Evolutionary conservation across 1,140 invertebrate species (phyloP).

Genomic region (Danaus plexippus): DNA sequence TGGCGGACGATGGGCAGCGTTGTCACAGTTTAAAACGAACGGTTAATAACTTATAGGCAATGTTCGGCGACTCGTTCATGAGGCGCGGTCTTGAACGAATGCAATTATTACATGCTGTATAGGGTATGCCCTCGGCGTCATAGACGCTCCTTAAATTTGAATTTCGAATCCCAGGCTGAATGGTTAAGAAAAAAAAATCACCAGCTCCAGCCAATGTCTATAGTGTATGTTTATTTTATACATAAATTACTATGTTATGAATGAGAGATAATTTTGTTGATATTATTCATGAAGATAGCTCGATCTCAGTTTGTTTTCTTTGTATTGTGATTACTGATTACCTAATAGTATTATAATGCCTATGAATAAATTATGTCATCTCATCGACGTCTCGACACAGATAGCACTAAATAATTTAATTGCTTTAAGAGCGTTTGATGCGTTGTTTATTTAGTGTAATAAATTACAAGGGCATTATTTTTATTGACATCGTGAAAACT

Average conservation of each 20-base stretch:
- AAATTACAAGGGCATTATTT: not conserved
- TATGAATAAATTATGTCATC: slow-evolving; percentile 6
- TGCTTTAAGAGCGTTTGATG: too few species aligned
- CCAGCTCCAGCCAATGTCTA: too few species aligned
- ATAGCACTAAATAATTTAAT: too few species aligned
- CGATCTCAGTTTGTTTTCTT: too few species aligned
- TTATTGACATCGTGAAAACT: too few species aligned
- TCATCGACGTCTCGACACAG: not conserved
- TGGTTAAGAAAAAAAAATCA: too few species aligned
- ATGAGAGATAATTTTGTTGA: slow-evolving; percentile 48
- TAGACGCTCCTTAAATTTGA: slow-evolving; percentile 22
- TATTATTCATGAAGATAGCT: slow-evolving; percentile 19
- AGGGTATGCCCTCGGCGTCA: slow-evolving; percentile 52
- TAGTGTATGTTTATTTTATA: not conserved
- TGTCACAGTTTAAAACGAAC: slow-evolving; percentile 40
- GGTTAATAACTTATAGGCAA: slow-evolving; percentile 51
- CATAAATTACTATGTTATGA: slow-evolving; percentile 28
- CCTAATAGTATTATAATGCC: too few species aligned
- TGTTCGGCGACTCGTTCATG: slow-evolving; percentile 40
- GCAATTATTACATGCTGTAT: slow-evolving; percentile 64
- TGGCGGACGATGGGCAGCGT: slow-evolving; percentile 23
- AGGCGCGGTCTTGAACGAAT: slow-evolving; percentile 59
- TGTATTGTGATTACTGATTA: too few species aligned
- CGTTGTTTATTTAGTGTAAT: not conserved
- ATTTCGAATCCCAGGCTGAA: too few species aligned